Conservation (phyloP, 2,113 vertebrate species). For the Nestor notabilis region DNA sequence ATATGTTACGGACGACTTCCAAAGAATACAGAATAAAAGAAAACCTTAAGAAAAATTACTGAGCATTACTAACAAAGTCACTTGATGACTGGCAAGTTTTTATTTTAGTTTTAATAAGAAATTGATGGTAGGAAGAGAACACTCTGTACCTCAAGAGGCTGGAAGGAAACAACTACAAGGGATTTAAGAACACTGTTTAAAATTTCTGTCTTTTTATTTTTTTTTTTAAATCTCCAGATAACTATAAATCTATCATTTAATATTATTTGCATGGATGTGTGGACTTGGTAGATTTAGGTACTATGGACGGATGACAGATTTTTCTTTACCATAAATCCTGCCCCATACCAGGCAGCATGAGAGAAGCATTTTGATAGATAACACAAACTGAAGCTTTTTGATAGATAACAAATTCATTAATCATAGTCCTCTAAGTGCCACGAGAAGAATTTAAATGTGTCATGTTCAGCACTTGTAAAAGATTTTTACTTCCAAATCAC, state of each 20-base stretch:
- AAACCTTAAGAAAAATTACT: neutral
- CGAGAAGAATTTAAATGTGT: constrained; percentile 55
- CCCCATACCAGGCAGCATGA: constrained; percentile 13
- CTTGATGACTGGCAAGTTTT: neutral
- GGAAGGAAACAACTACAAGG: constrained; percentile 10
- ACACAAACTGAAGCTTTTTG: constrained; percentile 41
- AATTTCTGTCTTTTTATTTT: neutral
- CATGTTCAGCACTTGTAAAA: constrained; percentile 19
- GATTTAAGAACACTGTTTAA: constrained; percentile 45
- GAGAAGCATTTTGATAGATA: constrained; percentile 73
- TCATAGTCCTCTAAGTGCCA: constrained; percentile 55
- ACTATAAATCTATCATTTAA: constrained; percentile 38
- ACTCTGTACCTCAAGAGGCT: constrained; percentile 10
- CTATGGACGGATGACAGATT: constrained; percentile 23
- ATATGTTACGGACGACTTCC: neutral
- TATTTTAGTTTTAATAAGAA: neutral
- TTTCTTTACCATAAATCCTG: constrained; percentile 72
- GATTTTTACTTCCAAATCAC: constrained; percentile 34
- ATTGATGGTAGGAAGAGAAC: neutral
- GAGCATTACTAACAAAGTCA: neutral
- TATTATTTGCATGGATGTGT: constrained; percentile 57
- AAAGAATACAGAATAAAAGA: constrained; percentile 15
- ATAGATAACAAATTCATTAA: constrained; percentile 67
- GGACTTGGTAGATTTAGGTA: constrained; percentile 63
- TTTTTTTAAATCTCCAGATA: neutral